Base-by-base conservation (phyloP, 2,113 vertebrate genomes). In the Gadus macrocephalus region DNA sequence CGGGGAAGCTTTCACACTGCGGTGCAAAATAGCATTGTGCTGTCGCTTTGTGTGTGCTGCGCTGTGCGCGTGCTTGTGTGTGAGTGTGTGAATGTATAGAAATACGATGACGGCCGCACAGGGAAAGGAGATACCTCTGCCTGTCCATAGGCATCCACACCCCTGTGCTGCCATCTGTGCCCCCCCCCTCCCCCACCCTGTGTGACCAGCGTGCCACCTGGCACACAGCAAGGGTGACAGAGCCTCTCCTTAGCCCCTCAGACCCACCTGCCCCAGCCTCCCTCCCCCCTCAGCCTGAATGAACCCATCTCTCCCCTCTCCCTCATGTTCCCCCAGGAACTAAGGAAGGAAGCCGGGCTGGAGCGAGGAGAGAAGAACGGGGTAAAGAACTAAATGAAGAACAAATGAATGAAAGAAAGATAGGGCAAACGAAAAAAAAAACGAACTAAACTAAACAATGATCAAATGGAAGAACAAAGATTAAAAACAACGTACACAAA, bases 161-260 rank as follows among this genome's bases (percentile, higher is more conserved):
- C 91, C 89, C 91, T 92, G 91, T 67, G 82, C 83, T 82, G 83
- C 91, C 89, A 91, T 92, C 91, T 92, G 91, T 86, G 81, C 85
- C 85, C 78, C 70, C 65, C 15, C 76, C 2, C 20, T 20, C 20
- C 25, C 25, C 25, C 80, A 81, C 81, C 85, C 78, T 71, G 68
- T 64, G 81, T 75, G 85, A 73, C 74, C 81, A 73, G 78, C 66
- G 74, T 63, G 79, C 74, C 85, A 86, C 80, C 82, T 88, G 87
- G 81, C 82, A 83, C 71, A 84, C 69, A 70, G 77, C 83, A 75
- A 81, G 83, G 80, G 81, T 81, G 65, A n/a, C 69, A 66, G 49
- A 31, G 55, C 75, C 25, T 3, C 25, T 25, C 25, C 25, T 2
- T 25, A 25, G 25, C 25, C 25, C 25, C 25, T 25, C 25, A 25